Conservation (phyloP, 2,888 invertebrate genomes). For the Pharmacophagus antenor region DNA sequence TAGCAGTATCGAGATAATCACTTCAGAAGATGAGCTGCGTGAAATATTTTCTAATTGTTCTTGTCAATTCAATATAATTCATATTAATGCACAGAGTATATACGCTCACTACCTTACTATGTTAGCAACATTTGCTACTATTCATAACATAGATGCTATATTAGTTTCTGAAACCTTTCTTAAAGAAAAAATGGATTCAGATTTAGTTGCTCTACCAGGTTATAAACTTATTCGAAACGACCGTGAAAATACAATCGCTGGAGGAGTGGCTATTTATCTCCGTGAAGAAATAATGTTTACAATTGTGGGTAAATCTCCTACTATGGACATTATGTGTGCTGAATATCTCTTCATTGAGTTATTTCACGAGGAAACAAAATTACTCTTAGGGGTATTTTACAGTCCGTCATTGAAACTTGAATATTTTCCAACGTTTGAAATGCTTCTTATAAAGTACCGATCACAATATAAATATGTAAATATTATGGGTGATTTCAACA, state of each 20-base stretch:
- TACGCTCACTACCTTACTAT: conserved; percentile 6
- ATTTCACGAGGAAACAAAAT: conserved; percentile 12
- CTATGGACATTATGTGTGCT: conserved; percentile 5
- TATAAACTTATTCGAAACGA: conserved; percentile 23
- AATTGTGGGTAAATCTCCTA: conserved; percentile 8
- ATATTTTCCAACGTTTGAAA: conserved; percentile 11
- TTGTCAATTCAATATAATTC: conserved; percentile 17
- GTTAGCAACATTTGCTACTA: conserved; percentile 16
- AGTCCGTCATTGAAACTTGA: conserved; percentile 18
- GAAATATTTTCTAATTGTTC: conserved; percentile 3
- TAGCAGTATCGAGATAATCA: conserved; percentile 6
- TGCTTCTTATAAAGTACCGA: not conserved
- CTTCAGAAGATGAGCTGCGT: conserved; percentile 10
- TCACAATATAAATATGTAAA: conserved; percentile 12
- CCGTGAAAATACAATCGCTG: conserved; percentile 6
- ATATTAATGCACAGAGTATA: conserved; percentile 21
- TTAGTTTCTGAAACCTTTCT: conserved; percentile 15
- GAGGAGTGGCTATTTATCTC: conserved; percentile 26
- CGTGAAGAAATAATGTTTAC: conserved; percentile 8
- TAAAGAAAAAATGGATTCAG: not conserved
- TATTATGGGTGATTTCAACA: conserved; percentile 22
- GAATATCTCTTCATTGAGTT: conserved; percentile 23
- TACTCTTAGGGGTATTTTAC: conserved; percentile 22
- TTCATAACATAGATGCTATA: conserved; percentile 17
- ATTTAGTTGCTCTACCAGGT: conserved; percentile 7